Conservation (phyloP, 2,113 vertebrate genomes). For the Montifringilla adamsi region DNA sequence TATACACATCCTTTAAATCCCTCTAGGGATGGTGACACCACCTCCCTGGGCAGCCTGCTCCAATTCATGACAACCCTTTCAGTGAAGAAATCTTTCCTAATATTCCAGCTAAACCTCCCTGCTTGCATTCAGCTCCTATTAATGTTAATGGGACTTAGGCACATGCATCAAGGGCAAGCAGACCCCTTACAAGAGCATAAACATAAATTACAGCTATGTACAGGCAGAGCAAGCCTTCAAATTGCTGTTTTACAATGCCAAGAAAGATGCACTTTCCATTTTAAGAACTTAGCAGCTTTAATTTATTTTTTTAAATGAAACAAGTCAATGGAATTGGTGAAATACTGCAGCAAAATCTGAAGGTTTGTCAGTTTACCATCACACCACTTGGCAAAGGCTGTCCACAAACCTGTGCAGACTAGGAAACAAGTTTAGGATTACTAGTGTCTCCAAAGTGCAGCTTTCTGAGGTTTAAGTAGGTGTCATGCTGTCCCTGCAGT, state of each 20-base stretch:
- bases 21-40: not conserved
- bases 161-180: slow-evolving; percentile 27
- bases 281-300: not conserved
- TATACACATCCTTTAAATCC: not conserved
- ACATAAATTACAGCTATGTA: slow-evolving; percentile 25
- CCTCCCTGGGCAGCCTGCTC: not conserved
- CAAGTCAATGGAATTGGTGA: not conserved
- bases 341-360: not conserved
- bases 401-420: not conserved
- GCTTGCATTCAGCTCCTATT: slow-evolving; percentile 6
- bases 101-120: not conserved
- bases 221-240: not conserved
- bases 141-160: slow-evolving; percentile 32
- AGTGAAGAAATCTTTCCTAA: not conserved
- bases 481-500: not conserved
- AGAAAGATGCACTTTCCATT: slow-evolving; percentile 28
- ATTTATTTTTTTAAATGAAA: not conserved
- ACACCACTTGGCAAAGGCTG: not conserved
- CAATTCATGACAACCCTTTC: not conserved
- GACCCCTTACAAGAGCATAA: not conserved
- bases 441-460: not conserved
- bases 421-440: not conserved
- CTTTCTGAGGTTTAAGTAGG: not conserved
- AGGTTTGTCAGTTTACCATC: not conserved
- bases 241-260: not conserved